Evolutionary conservation across 2,797 vertebrate genomes (phyloP).

Genomic region (Oreonectes daqikongensis): DNA sequence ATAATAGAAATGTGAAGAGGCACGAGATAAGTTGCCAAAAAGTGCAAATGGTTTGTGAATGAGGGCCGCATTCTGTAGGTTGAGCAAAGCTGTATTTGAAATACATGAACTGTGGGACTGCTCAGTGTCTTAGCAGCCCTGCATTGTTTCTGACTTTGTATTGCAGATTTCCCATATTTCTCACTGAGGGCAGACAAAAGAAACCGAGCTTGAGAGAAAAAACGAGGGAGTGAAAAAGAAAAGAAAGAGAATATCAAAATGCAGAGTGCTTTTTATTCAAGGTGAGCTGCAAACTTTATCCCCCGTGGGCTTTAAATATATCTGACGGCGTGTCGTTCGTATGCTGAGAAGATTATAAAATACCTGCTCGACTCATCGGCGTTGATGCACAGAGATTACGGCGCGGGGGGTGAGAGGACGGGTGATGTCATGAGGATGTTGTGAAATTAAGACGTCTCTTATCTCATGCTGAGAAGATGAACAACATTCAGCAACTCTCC

Average conservation of each 20-base stretch:
- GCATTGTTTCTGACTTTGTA: constrained; percentile 39
- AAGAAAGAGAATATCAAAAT: constrained; percentile 51
- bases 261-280: constrained; percentile 36
- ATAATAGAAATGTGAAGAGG: constrained; percentile 24
- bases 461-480: constrained; percentile 30
- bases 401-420: neutral
- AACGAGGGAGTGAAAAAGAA: constrained; percentile 18
- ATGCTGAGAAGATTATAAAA: constrained; percentile 56
- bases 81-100: constrained; percentile 46
- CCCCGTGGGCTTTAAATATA: constrained; percentile 57
- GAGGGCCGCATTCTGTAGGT: constrained; percentile 30
- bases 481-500: constrained; percentile 23
- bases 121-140: constrained; percentile 33
- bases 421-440: constrained; percentile 41
- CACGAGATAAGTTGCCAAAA: neutral
- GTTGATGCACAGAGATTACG: constrained; percentile 51
- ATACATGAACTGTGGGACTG: constrained; percentile 40
- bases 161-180: constrained; percentile 47
- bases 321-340: constrained; percentile 57
- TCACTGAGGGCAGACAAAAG: constrained; percentile 26
- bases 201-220: constrained; percentile 30
- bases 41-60: constrained; percentile 26
- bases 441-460: constrained; percentile 46
- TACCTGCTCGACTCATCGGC: constrained; percentile 41
- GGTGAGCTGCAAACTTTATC: constrained; percentile 44